Percentiles rank a stretch among this genome's conserved stretches.
Evolutionary conservation across 2,888 invertebrate species (phyloP).

Genomic region (Cheilosia grossa): DNA sequence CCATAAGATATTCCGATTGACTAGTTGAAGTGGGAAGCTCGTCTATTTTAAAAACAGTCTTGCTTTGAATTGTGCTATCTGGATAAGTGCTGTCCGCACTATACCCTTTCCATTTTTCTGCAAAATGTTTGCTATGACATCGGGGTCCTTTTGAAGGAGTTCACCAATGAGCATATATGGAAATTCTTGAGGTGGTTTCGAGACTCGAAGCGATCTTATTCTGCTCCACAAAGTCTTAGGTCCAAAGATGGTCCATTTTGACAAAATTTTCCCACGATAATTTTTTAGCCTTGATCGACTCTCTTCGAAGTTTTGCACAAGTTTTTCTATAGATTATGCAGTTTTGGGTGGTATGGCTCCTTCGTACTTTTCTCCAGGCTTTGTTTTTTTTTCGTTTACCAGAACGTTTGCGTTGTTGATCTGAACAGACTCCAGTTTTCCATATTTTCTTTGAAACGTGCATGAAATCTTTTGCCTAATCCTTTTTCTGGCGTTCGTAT

Average conservation of each 20-base stretch:
- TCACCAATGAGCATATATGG: not conserved
- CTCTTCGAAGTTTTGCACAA: constrained; percentile 8
- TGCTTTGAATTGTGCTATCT: not conserved
- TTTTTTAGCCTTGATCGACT: constrained; percentile 13
- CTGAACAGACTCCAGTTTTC: constrained; percentile 12
- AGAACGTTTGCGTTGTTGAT: not conserved
- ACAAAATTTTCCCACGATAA: constrained; percentile 17
- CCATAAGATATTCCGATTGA: constrained; percentile 1
- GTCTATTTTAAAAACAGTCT: not conserved
- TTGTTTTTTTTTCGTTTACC: constrained; percentile 18
- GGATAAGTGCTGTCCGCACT: constrained; percentile 1
- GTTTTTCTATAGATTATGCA: constrained; percentile 10
- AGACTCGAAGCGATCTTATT: constrained; percentile 8
- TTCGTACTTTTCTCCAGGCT: constrained; percentile 10
- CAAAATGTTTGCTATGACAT: constrained; percentile 10
- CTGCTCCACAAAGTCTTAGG: constrained; percentile 11
- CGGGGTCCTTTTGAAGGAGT: not conserved
- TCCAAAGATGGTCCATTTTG: constrained; percentile 12
- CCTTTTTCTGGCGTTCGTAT: not conserved
- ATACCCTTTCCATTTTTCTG: constrained; percentile 22
- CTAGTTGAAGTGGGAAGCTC: too few species aligned
- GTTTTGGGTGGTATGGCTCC: constrained; percentile 1
- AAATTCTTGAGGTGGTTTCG: constrained; percentile 10
- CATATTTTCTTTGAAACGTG: constrained; percentile 13
- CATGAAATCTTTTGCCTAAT: not conserved